phyloP scores from a whole-genome alignment of 2,888 invertebrate species.

The Thymelicus lineola region DNA sequence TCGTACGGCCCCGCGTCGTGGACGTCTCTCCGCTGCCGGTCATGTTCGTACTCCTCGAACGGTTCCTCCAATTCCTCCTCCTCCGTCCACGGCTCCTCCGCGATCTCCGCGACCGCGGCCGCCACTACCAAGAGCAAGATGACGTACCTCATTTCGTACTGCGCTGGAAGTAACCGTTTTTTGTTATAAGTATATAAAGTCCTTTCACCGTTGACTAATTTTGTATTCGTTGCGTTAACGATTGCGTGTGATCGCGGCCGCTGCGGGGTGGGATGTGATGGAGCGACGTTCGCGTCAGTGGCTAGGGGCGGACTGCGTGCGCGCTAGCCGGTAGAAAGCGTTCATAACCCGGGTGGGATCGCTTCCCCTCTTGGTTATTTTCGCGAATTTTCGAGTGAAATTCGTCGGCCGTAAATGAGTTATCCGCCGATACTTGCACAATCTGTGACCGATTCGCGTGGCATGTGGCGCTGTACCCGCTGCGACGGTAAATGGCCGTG shows the following conservation, averaged over 20 bases:
- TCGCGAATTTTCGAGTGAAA: constrained; percentile 69
- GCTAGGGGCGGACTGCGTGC: constrained; percentile 61
- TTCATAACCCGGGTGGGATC: constrained; percentile 64
- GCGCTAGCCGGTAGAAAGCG: constrained; percentile 68
- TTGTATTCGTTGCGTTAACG: constrained; percentile 53
- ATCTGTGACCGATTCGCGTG: constrained; percentile 41
- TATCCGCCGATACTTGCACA: constrained; percentile 59
- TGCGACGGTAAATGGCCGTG: constrained; percentile 21
- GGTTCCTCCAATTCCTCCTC: constrained; percentile 64
- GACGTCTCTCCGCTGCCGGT: constrained; percentile 56
- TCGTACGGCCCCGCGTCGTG: constrained; percentile 61
- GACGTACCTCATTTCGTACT: constrained; percentile 67
- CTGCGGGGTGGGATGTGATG: constrained; percentile 49
- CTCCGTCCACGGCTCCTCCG: constrained; percentile 66
- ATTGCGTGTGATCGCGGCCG: constrained; percentile 53
- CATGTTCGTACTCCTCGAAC: constrained; percentile 56
- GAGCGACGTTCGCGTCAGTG: constrained; percentile 59
- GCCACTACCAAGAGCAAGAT: constrained; percentile 62
- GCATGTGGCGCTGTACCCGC: constrained; percentile 25
- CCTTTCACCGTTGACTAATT: constrained; percentile 71
- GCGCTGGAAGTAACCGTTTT: constrained; percentile 59
- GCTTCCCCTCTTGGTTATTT: constrained; percentile 62
- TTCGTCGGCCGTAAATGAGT: constrained; percentile 69
- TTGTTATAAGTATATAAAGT: constrained; percentile 65
- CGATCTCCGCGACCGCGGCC: constrained; percentile 56